These are phyloP conservation scores for Tetheella fluctuosa DNA, from an alignment of 2,888 invertebrate genomes.

Conservation along the genomic window DNA sequence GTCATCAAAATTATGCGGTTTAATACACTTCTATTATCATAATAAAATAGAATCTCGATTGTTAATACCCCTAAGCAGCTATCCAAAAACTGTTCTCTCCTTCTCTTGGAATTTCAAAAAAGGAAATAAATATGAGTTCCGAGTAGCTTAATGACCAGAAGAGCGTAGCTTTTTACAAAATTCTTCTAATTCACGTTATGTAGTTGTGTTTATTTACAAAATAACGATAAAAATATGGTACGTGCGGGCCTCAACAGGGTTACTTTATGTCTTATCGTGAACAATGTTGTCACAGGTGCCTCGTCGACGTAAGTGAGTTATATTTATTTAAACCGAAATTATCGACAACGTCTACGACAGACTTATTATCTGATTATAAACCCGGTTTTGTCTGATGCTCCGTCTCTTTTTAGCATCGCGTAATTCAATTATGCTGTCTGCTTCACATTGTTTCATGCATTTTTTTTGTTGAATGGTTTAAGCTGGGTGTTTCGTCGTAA, in stretches of 20 bases:
- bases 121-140: too few species aligned
- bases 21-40: neutral
- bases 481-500: neutral
- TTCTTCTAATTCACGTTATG: slow-evolving; percentile 17
- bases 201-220: slow-evolving; percentile 47
- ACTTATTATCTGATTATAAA: slow-evolving; percentile 51
- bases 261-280: slow-evolving; percentile 41
- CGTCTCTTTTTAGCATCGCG: slow-evolving; percentile 23
- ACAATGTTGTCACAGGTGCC: slow-evolving; percentile 65
- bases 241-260: slow-evolving; percentile 62
- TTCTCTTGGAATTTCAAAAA: too few species aligned
- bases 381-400: slow-evolving; percentile 35
- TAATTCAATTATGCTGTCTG: neutral
- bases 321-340: slow-evolving; percentile 64
- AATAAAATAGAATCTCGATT: neutral
- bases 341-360: slow-evolving; percentile 44
- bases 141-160: too few species aligned
- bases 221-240: slow-evolving; percentile 37
- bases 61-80: neutral
- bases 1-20: neutral
- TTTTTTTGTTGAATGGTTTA: neutral
- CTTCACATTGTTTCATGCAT: neutral
- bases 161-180: neutral
- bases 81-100: too few species aligned
- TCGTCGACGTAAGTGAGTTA: slow-evolving; percentile 43